Evolutionary conservation across 2,888 invertebrate genomes (phyloP).

Genomic region (Zootermopsis nevadensis): DNA sequence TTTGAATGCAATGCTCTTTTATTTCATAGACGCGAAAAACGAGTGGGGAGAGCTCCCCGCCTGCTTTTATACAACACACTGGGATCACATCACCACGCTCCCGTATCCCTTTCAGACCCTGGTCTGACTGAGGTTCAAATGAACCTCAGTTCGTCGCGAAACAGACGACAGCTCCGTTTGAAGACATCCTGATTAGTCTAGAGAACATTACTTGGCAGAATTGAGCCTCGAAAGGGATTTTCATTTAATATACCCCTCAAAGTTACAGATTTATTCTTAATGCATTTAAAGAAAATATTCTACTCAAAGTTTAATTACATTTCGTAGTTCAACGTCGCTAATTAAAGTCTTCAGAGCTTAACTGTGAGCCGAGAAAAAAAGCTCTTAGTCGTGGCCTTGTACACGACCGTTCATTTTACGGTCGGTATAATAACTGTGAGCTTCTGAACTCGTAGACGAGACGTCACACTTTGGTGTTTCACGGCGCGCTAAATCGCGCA

Average conservation of each 20-base stretch:
- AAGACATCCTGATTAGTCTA: conserved; percentile 12
- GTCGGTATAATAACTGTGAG: too few relatives aligned
- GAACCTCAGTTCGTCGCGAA: conserved; percentile 26
- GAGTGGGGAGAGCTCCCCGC: too few relatives aligned
- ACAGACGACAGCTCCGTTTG: conserved; percentile 1
- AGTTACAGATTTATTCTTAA: not conserved
- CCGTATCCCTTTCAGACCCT: not conserved
- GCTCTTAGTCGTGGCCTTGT: not conserved
- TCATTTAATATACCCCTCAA: not conserved
- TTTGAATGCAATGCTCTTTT: not conserved
- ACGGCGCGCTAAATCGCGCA: too few relatives aligned
- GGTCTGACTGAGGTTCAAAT: conserved; percentile 36
- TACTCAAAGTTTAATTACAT: conserved; percentile 2
- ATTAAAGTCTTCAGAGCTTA: not conserved
- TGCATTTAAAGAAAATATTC: conserved; percentile 5
- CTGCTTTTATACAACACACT: not conserved
- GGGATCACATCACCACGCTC: not conserved
- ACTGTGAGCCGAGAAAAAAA: not conserved
- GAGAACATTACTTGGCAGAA: conserved; percentile 36
- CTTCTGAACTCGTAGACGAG: too few relatives aligned
- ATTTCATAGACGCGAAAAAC: not conserved
- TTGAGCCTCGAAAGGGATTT: conserved; percentile 25
- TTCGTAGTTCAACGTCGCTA: not conserved
- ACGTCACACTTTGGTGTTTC: too few relatives aligned
- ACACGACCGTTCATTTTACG: not conserved